These are phyloP conservation scores for Anguilla rostrata DNA, from an alignment of 2,113 vertebrate genomes.

Conservation along the genomic window DNA sequence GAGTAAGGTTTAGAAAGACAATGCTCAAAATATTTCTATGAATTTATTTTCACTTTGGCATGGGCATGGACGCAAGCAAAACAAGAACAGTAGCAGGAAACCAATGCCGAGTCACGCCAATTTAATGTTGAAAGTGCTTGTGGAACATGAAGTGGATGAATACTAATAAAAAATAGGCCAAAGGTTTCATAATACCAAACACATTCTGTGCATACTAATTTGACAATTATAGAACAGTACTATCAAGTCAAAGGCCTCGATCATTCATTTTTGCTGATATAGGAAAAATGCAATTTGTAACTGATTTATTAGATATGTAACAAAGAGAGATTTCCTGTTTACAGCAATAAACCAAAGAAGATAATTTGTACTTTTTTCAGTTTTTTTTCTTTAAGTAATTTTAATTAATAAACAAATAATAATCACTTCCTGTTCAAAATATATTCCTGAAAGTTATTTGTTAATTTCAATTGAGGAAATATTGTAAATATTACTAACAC, in stretches of 20 bases:
- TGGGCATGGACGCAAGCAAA: background rate
- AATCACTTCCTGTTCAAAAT: too few species aligned
- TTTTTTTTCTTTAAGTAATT: too few species aligned
- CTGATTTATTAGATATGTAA: background rate
- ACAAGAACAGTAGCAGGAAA: background rate
- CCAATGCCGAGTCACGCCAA: background rate
- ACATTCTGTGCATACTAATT: background rate
- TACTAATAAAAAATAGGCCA: background rate
- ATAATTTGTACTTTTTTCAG: background rate
- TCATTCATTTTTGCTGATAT: background rate
- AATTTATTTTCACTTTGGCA: background rate
- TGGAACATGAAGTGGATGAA: conserved; percentile 4
- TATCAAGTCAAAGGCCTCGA: background rate
- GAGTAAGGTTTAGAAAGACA: background rate
- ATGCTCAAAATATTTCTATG: background rate
- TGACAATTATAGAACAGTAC: background rate
- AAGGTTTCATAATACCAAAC: background rate
- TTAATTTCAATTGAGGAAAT: background rate
- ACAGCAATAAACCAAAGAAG: background rate
- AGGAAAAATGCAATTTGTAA: background rate
- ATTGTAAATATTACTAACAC: background rate
- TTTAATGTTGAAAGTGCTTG: background rate
- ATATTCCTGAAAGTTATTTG: too few species aligned
- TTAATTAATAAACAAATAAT: too few species aligned
- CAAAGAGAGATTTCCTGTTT: background rate